Base-by-base conservation (phyloP, 2,888 invertebrate species). In the Schizaphis graminum region DNA sequence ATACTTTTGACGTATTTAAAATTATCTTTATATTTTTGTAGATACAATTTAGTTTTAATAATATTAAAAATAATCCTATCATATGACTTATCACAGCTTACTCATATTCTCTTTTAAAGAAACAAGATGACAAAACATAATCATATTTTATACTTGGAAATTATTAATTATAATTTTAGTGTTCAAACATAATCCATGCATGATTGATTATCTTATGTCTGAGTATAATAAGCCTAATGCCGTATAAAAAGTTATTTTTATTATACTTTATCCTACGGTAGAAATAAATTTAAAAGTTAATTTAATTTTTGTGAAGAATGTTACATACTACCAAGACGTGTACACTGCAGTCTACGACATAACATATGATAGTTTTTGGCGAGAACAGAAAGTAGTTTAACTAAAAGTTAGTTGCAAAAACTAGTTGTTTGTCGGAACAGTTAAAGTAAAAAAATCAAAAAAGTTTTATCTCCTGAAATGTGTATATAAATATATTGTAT, bases 391-490 rank as follows among this genome's bases (percentile, higher is more conserved):
- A 77, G 77, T 77, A 77, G 77, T 35, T 77, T 8, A 77, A 77
- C 77, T 77, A 77, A 77, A 77, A 77, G 21, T 77, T 77, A 77
- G 35, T 77, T 77, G 8, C 35, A 21, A 77, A 77, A 77, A 35
- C 77, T 77, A 77, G 77, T 77, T 77, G 77, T 77, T 77, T 77
- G 35, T 77, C 3, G 3, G 35, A 77, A 77, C 35, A 77, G 77
- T 77, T 77, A 41, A 77, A 77, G 77, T 77, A 35, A 77, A 67
- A 67, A 44, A 77, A 77, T 77, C 77, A 77, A 77, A 35, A 77
- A 77, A 77, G 35, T 77, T 77, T 77, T 77, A 77, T 77, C 35
- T 41, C 35, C 21, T 77, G 35, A 77, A 35, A 77, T 77, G 7
- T 77, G 35, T 16, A 35, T 21, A 77, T 35, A 77, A 35, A 77